These are phyloP conservation scores for Sinocyclocheilus maitianheensis DNA, from an alignment of 2,113 vertebrate species.

Conservation along the genomic window DNA sequence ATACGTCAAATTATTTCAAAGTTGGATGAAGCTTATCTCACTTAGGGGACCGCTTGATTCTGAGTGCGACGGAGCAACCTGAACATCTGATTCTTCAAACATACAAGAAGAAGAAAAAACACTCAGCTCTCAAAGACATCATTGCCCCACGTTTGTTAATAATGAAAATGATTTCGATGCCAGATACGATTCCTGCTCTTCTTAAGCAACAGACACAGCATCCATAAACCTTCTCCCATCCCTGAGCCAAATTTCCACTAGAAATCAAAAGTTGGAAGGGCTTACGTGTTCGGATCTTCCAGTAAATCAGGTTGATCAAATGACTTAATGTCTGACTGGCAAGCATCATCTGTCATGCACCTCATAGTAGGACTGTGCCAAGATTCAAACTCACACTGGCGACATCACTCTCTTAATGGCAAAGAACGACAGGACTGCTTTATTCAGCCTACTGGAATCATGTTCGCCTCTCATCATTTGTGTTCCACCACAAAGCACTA, in stretches of 20 bases:
- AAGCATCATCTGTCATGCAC: slow-evolving; percentile 2
- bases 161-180: neutral
- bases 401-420: neutral
- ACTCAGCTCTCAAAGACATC: neutral
- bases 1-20: slow-evolving; percentile 39
- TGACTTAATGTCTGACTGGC: slow-evolving; percentile 26
- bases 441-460: neutral
- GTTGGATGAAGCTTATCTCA: slow-evolving; percentile 39
- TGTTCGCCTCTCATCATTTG: slow-evolving; percentile 25
- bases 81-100: slow-evolving; percentile 36
- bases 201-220: neutral
- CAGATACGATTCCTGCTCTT: neutral
- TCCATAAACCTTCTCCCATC: neutral
- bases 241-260: neutral
- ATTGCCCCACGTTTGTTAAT: slow-evolving; percentile 1
- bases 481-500: neutral
- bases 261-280: slow-evolving; percentile 28
- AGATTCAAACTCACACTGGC: slow-evolving; percentile 4
- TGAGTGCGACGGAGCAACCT: slow-evolving; percentile 23
- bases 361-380: neutral
- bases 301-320: slow-evolving; percentile 27
- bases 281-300: neutral
- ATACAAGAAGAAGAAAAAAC: neutral
- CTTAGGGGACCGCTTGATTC: slow-evolving; percentile 36
- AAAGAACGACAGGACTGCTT: neutral